A percentile compares a stretch with the other conserved stretches of the same genome.
These are phyloP conservation scores for Melopsittacus undulatus DNA, from an alignment of 2,797 vertebrate species.

Conservation along the genomic window DNA sequence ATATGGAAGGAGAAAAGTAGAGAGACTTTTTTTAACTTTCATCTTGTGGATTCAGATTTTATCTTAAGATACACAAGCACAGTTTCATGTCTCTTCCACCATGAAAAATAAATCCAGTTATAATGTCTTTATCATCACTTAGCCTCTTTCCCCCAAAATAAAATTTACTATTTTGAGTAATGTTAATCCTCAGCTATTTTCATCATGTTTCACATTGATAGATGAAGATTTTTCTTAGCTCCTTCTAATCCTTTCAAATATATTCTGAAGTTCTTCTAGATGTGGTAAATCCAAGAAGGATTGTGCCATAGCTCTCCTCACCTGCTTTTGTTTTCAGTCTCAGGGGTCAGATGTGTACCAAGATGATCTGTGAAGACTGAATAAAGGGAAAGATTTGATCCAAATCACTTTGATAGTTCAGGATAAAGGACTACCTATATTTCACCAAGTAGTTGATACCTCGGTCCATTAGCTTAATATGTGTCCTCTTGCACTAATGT, in stretches of 20 bases:
- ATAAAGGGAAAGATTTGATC: not conserved
- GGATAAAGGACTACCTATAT: not conserved
- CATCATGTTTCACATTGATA: not conserved
- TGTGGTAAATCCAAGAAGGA: not conserved
- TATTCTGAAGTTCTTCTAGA: not conserved
- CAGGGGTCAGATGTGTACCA: not conserved
- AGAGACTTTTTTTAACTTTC: not conserved
- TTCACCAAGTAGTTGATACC: not conserved
- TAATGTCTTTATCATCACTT: not conserved
- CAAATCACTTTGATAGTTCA: not conserved
- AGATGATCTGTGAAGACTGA: not conserved
- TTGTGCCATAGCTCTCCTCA: not conserved
- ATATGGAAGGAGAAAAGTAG: not conserved
- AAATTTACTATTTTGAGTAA: not conserved
- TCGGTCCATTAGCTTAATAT: not conserved
- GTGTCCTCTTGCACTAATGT: not conserved
- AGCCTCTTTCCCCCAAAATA: not conserved
- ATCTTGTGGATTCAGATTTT: not conserved
- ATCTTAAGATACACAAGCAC: not conserved
- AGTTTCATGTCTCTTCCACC: not conserved
- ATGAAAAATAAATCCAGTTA: not conserved
- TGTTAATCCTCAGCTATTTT: not conserved
- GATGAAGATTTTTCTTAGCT: not conserved
- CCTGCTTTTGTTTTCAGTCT: not conserved
- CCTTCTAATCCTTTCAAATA: not conserved